Evolutionary conservation across 2,888 invertebrate species (phyloP).

Genomic region (Drosophila kanekoi): DNA sequence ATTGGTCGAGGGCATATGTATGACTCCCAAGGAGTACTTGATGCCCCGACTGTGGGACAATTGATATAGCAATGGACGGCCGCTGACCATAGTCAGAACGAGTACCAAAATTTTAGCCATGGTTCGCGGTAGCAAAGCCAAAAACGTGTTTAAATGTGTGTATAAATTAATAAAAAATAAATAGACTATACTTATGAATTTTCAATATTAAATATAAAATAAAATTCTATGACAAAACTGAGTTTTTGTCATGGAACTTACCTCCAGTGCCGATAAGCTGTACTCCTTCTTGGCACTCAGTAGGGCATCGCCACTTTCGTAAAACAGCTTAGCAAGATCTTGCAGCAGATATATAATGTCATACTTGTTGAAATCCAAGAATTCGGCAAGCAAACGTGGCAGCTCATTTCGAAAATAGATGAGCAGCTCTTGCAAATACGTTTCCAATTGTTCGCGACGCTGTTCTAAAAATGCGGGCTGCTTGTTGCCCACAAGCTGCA

Average conservation of each 20-base stretch:
- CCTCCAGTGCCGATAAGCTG: conserved; percentile 92
- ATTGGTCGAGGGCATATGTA: conserved; percentile 34
- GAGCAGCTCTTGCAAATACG: conserved; percentile 92
- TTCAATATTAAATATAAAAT: conserved; percentile 8
- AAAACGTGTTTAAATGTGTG: neutral
- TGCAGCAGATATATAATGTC: conserved; percentile 94
- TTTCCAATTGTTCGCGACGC: conserved; percentile 91
- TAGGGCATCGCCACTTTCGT: conserved; percentile 89
- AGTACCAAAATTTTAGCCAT: conserved; percentile 64
- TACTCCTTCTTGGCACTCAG: conserved; percentile 87
- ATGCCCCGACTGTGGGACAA: conserved; percentile 33
- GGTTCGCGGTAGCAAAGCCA: neutral
- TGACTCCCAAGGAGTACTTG: conserved; percentile 46
- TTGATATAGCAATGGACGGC: neutral
- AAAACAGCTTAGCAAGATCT: conserved; percentile 92
- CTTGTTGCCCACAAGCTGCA: conserved; percentile 89
- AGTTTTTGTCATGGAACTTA: conserved; percentile 75
- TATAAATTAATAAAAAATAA: neutral
- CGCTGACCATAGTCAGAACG: neutral
- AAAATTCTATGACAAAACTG: conserved; percentile 5
- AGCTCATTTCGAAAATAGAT: conserved; percentile 91
- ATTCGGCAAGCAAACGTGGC: conserved; percentile 92
- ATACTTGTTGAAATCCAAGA: conserved; percentile 95
- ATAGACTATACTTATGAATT: conserved; percentile 12
- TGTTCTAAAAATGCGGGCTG: conserved; percentile 94